Evolutionary conservation across 2,888 invertebrate species (phyloP).

Genomic region (Hypsopygia costalis): DNA sequence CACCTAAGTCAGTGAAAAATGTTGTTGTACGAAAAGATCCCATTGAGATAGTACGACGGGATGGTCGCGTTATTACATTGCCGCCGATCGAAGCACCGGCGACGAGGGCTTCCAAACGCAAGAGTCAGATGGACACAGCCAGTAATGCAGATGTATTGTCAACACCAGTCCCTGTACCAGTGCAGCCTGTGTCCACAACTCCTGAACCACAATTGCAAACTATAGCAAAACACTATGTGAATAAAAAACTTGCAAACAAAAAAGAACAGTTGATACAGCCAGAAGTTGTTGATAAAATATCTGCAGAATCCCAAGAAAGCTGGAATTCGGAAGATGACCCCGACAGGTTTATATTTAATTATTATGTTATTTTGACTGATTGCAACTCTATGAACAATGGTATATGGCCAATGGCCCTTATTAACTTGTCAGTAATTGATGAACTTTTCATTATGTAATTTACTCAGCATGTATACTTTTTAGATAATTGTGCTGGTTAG

Average conservation of each 20-base stretch:
- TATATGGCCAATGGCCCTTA: too few relatives aligned
- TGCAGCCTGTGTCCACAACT: conserved; percentile 29
- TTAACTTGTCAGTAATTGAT: too few relatives aligned
- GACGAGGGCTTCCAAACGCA: conserved; percentile 86
- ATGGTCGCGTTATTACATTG: conserved; percentile 87
- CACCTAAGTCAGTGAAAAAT: conserved; percentile 47
- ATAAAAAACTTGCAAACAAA: conserved; percentile 52
- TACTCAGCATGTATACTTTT: too few relatives aligned
- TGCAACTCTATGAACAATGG: too few relatives aligned
- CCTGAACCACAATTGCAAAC: conserved; percentile 48
- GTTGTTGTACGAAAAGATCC: conserved; percentile 73
- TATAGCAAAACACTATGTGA: conserved; percentile 61
- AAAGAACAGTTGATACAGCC: conserved; percentile 37
- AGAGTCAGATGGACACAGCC: conserved; percentile 65
- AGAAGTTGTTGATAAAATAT: conserved; percentile 52
- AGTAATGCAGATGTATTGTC: conserved; percentile 25
- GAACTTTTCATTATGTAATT: too few relatives aligned
- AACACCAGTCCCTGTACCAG: conserved; percentile 29
- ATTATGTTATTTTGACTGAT: not conserved
- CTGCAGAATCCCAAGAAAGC: conserved; percentile 82
- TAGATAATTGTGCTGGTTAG: too few relatives aligned
- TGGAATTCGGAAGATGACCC: conserved; percentile 96
- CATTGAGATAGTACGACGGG: conserved; percentile 86
- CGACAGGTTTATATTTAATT: conserved; percentile 75
- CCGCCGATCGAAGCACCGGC: conserved; percentile 92